A percentile compares a stretch with the other conserved stretches of the same genome.
Conservation (phyloP, 2,797 vertebrate genomes). For the Psittacula echo region DNA sequence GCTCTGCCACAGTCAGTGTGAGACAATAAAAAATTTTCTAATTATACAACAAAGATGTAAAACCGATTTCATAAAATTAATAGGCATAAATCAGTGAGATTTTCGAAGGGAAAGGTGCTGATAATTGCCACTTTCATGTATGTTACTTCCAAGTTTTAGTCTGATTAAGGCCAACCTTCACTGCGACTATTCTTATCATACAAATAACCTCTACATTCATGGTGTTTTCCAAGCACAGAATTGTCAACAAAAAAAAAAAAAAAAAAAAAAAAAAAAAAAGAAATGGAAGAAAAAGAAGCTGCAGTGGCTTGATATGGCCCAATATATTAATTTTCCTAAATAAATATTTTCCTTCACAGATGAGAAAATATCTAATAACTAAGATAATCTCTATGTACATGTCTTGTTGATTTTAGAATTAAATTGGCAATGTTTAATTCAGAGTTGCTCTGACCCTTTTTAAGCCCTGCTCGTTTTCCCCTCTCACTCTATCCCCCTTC, state of each 20-base stretch:
- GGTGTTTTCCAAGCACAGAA: background rate
- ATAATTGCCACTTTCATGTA: background rate
- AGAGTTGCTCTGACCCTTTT: background rate
- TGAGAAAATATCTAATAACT: background rate
- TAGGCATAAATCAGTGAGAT: background rate
- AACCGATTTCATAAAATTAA: background rate
- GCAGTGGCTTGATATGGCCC: background rate
- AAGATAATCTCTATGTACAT: background rate
- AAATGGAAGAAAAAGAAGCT: background rate
- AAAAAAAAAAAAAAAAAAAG: background rate
- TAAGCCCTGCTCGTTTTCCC: background rate
- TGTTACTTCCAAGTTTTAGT: background rate
- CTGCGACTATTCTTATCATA: background rate
- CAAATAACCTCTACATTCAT: background rate
- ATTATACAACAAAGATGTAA: background rate
- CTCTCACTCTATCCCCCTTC: background rate
- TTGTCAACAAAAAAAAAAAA: background rate
- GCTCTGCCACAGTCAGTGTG: background rate
- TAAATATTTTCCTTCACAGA: background rate
- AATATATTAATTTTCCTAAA: background rate
- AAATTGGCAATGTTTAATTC: background rate
- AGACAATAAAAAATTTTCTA: background rate
- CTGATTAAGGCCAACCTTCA: background rate
- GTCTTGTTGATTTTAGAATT: background rate
- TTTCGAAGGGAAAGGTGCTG: background rate